Conservation (phyloP, 1,140 invertebrate species). For the Scaptomyza pallida region DNA sequence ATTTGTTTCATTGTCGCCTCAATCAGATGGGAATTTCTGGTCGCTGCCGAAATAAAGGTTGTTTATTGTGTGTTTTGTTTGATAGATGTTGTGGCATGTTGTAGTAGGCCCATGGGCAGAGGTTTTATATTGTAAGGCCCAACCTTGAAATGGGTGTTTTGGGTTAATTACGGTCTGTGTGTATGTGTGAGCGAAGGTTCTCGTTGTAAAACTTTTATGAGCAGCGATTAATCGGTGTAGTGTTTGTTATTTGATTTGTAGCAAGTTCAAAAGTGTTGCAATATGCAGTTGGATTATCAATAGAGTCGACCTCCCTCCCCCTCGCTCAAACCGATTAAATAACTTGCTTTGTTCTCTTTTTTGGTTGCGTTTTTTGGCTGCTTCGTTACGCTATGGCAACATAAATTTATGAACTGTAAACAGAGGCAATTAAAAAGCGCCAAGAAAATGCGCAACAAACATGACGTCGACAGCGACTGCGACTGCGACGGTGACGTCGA, state of each 20-base stretch:
- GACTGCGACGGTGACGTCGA: neutral
- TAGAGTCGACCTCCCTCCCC: neutral
- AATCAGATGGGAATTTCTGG: slow-evolving; percentile 47
- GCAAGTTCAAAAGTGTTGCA: slow-evolving; percentile 40
- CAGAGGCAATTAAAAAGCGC: slow-evolving; percentile 48
- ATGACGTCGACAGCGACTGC: slow-evolving; percentile 1
- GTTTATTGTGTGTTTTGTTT: slow-evolving; percentile 37
- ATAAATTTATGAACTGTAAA: slow-evolving; percentile 62
- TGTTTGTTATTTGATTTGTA: slow-evolving; percentile 25
- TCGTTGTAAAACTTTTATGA: slow-evolving; percentile 38
- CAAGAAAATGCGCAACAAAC: slow-evolving; percentile 40
- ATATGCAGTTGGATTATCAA: slow-evolving; percentile 10
- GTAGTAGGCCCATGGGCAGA: neutral
- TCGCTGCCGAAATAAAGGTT: slow-evolving; percentile 23
- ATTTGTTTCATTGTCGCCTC: slow-evolving; percentile 43
- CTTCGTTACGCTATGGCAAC: slow-evolving; percentile 36
- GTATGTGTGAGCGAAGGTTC: slow-evolving; percentile 36
- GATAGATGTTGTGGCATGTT: slow-evolving; percentile 27
- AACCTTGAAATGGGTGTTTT: slow-evolving; percentile 38
- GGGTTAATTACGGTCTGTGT: slow-evolving; percentile 24
- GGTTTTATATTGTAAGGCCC: slow-evolving; percentile 16
- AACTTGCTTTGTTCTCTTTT: neutral
- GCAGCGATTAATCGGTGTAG: slow-evolving; percentile 11
- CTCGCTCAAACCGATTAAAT: neutral
- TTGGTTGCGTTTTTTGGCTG: neutral